These are phyloP conservation scores for Leptarthrus brevirostris DNA, from an alignment of 2,888 invertebrate species.

Conservation along the genomic window DNA sequence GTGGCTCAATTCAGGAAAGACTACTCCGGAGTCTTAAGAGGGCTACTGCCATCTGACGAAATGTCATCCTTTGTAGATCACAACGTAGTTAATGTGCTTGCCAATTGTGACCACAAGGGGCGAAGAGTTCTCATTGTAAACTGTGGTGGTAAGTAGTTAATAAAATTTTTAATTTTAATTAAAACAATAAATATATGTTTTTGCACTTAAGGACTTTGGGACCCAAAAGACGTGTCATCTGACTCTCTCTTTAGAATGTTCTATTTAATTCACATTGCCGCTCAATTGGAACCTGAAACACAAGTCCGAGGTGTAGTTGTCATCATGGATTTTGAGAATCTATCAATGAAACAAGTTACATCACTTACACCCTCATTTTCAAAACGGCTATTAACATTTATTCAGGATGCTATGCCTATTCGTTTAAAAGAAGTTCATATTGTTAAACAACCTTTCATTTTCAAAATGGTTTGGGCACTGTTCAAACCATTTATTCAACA, in stretches of 20 bases:
- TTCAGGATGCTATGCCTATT: constrained; percentile 88
- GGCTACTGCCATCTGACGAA: constrained; percentile 76
- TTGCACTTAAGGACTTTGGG: constrained; percentile 73
- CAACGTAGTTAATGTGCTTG: constrained; percentile 82
- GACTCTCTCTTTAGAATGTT: constrained; percentile 84
- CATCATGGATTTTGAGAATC: constrained; percentile 84
- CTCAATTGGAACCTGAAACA: constrained; percentile 80
- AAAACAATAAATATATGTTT: not conserved
- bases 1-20: constrained; percentile 81
- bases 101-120: constrained; percentile 79
- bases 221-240: constrained; percentile 77
- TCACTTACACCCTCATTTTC: constrained; percentile 80
- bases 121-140: constrained; percentile 80
- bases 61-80: constrained; percentile 76
- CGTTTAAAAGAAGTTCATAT: constrained; percentile 87
- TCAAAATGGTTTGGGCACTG: constrained; percentile 85
- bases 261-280: constrained; percentile 82
- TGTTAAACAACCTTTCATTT: constrained; percentile 85
- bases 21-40: constrained; percentile 73
- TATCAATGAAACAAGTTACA: constrained; percentile 79
- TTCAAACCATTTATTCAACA: constrained; percentile 86
- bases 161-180: constrained; percentile 9
- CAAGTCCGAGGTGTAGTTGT: constrained; percentile 85
- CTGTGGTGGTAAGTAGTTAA: constrained; percentile 72
- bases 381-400: constrained; percentile 80